Base-by-base conservation (phyloP, 2,888 invertebrate species). In the Smittia sp. region DNA sequence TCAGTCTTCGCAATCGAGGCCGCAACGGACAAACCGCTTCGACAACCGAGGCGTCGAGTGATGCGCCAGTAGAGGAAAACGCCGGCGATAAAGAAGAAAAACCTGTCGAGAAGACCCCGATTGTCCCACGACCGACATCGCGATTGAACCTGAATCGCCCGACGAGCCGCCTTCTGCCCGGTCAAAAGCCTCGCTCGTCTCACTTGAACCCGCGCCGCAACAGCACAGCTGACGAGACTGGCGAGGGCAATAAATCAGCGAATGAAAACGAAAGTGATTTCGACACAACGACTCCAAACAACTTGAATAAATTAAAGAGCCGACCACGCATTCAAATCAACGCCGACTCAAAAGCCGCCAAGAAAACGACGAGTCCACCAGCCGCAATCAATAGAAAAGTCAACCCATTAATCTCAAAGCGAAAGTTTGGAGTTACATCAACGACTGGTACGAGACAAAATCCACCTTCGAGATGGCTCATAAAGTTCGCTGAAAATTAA, bases 241-340 rank as follows among this genome's bases (percentile, higher is more conserved):
- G 54, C 62, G 75, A 58, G 32, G 22, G 52, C 20, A 58, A 62
- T 62, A 62, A 62, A 39, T 25, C 39, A 62, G 32, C 20, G 22
- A 73, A 75, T 22, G 32, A 74, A 67, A 22, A 73, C 13, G 74
- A 74, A 54, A 65, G 75, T 67, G 73, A 75, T 38, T 70, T 74
- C 20, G 68, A 73, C 25, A 76, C 78, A 25, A 39, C 76, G 7
- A 62, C 73, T 18, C 52, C 74, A 66, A 76, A 78, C 20, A 79
- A 81, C 39, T 76, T 81, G 15, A 82, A 81, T 77, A 81, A 81
- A 76, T 78, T 83, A 72, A 81, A 81, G 77, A 79, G 77, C 75
- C 80, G 83, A 73, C 82, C 81, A 77, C 80, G 82, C 75, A 79
- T 81, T 74, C 80, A 80, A 75, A 77, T 78, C 75, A 78, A 79